A percentile compares a stretch with the other conserved stretches of the same genome.
These are phyloP conservation scores for Orthosia cruda DNA, from an alignment of 2,888 invertebrate genomes.

Conservation along the genomic window DNA sequence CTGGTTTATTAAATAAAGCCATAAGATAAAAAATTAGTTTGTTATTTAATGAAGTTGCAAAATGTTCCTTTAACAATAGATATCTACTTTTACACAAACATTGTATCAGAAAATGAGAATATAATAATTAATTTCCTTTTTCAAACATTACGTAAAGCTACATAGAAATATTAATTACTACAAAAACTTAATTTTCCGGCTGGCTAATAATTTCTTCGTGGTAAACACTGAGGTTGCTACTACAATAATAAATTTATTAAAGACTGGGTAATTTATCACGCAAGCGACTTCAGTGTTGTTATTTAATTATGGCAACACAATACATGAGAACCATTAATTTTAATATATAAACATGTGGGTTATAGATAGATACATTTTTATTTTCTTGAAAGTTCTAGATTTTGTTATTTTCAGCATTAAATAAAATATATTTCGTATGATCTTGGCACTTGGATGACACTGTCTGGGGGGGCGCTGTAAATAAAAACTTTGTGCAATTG, in stretches of 20 bases:
- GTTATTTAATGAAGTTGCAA: not conserved
- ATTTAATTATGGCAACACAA: conserved; percentile 33
- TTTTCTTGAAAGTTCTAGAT: not conserved
- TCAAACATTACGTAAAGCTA: not conserved
- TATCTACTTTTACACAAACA: not conserved
- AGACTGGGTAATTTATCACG: conserved; percentile 36
- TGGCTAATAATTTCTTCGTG: conserved; percentile 26
- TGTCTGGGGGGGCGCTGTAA: no score
- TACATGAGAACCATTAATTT: conserved; percentile 6
- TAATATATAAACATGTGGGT: not conserved
- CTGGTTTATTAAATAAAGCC: no score
- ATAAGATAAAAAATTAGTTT: no score
- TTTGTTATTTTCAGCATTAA: not conserved
- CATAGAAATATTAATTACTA: conserved; percentile 7
- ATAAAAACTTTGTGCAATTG: no score
- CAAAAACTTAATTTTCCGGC: conserved; percentile 25
- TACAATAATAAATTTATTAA: conserved; percentile 9
- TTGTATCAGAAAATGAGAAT: not conserved
- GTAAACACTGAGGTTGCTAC: conserved; percentile 16
- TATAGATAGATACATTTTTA: conserved; percentile 1
- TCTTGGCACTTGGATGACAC: no score
- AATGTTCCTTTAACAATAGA: not conserved
- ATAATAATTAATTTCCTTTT: not conserved
- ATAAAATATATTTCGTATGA: no score
- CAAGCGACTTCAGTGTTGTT: conserved; percentile 11